Conservation (phyloP, 2,113 vertebrate species). For the Antechinus stuartii region DNA sequence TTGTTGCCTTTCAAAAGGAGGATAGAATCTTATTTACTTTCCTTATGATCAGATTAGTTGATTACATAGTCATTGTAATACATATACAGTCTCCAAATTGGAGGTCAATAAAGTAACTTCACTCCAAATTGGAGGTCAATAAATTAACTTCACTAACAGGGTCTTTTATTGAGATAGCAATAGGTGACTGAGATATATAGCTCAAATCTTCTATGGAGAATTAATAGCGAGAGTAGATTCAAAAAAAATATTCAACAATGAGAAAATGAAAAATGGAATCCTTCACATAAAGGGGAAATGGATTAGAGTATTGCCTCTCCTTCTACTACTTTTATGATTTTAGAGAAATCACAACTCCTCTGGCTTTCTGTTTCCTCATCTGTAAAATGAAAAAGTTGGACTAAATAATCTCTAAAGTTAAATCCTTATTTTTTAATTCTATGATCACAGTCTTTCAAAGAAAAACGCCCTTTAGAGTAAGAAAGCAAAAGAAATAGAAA, state of each 20-base stretch:
- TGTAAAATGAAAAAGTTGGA: background rate
- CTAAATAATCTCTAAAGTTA: background rate
- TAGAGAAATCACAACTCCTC: background rate
- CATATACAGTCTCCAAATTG: background rate
- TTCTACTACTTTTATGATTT: background rate
- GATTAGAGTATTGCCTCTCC: background rate
- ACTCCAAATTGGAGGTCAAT: background rate
- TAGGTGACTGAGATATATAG: background rate
- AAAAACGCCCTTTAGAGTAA: background rate
- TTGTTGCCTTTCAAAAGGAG: background rate
- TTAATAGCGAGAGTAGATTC: background rate
- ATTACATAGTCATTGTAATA: background rate
- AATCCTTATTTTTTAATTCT: background rate
- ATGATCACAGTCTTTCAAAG: background rate
- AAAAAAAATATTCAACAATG: background rate
- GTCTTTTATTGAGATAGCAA: background rate
- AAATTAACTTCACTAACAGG: background rate
- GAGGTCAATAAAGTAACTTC: background rate
- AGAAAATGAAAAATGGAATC: background rate
- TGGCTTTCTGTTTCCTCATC: background rate
- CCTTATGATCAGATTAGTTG: background rate
- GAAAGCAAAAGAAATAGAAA: conserved; percentile 12
- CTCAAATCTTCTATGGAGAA: background rate
- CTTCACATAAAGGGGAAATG: background rate
- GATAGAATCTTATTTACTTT: background rate